Evolutionary conservation across 2,113 vertebrate genomes (phyloP).

Genomic region (Charina bottae): DNA sequence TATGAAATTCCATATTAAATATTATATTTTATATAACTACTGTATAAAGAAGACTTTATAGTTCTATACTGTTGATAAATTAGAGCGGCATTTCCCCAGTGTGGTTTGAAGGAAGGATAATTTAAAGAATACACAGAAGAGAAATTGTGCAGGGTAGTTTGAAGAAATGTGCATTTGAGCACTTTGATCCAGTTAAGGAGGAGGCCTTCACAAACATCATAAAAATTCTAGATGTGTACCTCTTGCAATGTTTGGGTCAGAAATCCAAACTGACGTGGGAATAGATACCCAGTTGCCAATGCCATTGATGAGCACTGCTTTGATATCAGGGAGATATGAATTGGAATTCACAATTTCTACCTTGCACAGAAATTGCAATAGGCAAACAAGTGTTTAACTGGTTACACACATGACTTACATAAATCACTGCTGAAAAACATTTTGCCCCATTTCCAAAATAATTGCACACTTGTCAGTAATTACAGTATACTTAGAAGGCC

Average conservation of each 20-base stretch:
- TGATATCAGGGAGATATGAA: background rate
- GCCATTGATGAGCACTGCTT: background rate
- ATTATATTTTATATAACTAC: background rate
- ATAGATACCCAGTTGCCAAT: background rate
- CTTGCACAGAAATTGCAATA: background rate
- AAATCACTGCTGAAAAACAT: background rate
- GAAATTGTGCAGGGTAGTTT: background rate
- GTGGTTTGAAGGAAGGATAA: background rate
- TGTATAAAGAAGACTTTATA: background rate
- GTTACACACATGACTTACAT: background rate
- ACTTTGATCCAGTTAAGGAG: background rate
- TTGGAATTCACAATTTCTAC: background rate
- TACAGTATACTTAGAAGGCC: background rate
- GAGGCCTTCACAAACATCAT: background rate
- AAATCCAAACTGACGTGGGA: background rate
- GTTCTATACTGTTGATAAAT: background rate
- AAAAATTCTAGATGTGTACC: background rate
- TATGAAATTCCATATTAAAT: background rate
- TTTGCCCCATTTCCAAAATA: background rate
- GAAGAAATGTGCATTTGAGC: background rate
- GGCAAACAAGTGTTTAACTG: background rate
- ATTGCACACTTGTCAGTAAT: background rate
- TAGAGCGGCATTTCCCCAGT: background rate
- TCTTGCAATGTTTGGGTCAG: background rate
- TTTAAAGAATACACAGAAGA: background rate